Evolutionary conservation across 2,113 vertebrate species (phyloP).

Genomic region (Capra hircus): DNA sequence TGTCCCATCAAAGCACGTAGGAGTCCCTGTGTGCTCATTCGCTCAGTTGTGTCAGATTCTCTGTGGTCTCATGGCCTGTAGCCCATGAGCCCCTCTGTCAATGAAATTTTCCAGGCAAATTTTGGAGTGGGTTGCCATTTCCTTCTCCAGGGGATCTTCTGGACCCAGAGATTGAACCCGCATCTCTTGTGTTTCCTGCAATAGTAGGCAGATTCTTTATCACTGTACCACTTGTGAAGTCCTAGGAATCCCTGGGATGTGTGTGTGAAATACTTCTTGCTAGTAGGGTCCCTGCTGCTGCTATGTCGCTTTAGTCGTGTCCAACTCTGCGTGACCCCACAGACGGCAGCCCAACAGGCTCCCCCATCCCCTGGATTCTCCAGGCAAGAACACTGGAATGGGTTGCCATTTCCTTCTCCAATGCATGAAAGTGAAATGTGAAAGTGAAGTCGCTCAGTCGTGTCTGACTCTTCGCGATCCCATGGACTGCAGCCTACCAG

Average conservation of each 20-base stretch:
- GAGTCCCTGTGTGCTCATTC: not conserved
- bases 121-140: not conserved
- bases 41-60: not conserved
- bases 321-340: accelerated
- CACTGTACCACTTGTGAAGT: not conserved
- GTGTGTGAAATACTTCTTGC: not conserved
- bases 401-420: too few relatives aligned
- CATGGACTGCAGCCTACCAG: too few relatives aligned
- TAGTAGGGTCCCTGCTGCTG: not conserved
- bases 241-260: not conserved
- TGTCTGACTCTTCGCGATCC: accelerated
- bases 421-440: too few relatives aligned
- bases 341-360: too few relatives aligned
- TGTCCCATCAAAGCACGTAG: not conserved
- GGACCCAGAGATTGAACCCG: accelerated
- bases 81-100: not conserved
- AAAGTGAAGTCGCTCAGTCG: too few relatives aligned
- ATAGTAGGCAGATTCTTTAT: not conserved
- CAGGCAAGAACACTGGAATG: too few relatives aligned
- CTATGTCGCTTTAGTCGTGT: too few relatives aligned
- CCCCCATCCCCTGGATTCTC: too few relatives aligned
- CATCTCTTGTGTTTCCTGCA: not conserved
- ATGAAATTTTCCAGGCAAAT: not conserved
- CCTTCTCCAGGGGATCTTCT: not conserved
- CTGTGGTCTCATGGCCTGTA: not conserved